phyloP scores from a whole-genome alignment of 2,797 vertebrate species.

The Tokudaia muenninki region DNA sequence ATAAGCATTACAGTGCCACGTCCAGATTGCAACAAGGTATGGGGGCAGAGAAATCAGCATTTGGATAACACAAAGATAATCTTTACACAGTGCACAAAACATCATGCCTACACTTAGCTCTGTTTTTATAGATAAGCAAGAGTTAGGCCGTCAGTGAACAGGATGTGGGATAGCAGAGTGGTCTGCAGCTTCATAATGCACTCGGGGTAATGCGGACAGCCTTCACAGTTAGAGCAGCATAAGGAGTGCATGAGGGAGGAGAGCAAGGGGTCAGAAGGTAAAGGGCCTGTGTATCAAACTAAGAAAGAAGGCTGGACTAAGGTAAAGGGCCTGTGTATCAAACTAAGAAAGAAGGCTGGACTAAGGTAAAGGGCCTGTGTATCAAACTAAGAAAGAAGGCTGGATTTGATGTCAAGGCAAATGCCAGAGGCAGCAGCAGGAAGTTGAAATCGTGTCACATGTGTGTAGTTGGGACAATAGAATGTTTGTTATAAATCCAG shows the following conservation, averaged over 20 bases:
- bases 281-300: not conserved
- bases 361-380: not conserved
- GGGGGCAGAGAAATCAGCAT: not conserved
- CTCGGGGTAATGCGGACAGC: not conserved
- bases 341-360: not conserved
- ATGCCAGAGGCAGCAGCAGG: not conserved
- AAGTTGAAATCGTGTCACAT: slow-evolving; percentile 4
- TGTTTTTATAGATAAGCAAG: slow-evolving; percentile 6
- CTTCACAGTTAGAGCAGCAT: not conserved
- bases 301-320: not conserved
- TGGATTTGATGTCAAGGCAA: not conserved
- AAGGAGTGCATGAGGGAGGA: not conserved
- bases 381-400: not conserved
- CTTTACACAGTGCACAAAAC: not conserved
- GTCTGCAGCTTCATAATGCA: not conserved
- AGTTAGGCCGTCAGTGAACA: not conserved
- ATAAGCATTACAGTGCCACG: not conserved
- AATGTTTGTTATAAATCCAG: not conserved
- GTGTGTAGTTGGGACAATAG: not conserved
- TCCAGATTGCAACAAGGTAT: not conserved
- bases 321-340: not conserved
- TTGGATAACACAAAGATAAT: not conserved
- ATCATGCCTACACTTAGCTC: not conserved
- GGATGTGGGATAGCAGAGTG: not conserved
- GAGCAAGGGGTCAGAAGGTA: not conserved